Evolutionary conservation across 2,113 vertebrate genomes (phyloP).

Genomic region (Oceanites oceanicus): DNA sequence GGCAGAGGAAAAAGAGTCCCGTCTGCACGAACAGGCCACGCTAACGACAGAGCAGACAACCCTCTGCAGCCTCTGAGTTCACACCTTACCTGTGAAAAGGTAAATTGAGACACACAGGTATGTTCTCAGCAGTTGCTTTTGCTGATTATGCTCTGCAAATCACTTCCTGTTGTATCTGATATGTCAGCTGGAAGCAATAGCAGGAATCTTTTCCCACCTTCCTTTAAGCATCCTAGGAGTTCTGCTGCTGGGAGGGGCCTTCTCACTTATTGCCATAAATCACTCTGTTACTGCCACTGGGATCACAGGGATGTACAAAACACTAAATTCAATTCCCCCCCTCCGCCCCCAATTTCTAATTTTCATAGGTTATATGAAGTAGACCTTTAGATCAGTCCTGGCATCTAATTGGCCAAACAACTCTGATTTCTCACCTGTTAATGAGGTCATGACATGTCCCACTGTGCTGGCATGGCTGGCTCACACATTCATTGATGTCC

Average conservation of each 20-base stretch:
- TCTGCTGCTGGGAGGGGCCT: background rate
- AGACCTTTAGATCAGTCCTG: background rate
- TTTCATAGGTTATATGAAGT: background rate
- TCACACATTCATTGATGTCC: conserved; percentile 88
- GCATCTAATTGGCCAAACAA: background rate
- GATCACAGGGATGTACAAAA: background rate
- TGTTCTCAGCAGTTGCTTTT: background rate
- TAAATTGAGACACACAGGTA: background rate
- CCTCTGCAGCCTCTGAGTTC: background rate
- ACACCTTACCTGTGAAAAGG: background rate
- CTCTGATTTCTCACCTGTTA: conserved; percentile 78
- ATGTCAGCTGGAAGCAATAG: background rate
- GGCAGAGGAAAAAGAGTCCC: background rate
- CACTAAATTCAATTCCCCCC: background rate
- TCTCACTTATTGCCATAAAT: background rate
- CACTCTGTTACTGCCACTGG: background rate
- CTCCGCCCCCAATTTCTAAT: background rate
- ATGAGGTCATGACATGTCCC: conserved; percentile 83
- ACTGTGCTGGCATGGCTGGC: conserved; percentile 81
- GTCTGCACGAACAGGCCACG: background rate
- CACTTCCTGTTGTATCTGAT: background rate
- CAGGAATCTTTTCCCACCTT: background rate
- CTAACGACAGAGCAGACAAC: background rate
- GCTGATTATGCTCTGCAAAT: background rate
- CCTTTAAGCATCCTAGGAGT: background rate